Base-by-base conservation (phyloP, 2,888 invertebrate species). In the Nomada ferruginata region DNA sequence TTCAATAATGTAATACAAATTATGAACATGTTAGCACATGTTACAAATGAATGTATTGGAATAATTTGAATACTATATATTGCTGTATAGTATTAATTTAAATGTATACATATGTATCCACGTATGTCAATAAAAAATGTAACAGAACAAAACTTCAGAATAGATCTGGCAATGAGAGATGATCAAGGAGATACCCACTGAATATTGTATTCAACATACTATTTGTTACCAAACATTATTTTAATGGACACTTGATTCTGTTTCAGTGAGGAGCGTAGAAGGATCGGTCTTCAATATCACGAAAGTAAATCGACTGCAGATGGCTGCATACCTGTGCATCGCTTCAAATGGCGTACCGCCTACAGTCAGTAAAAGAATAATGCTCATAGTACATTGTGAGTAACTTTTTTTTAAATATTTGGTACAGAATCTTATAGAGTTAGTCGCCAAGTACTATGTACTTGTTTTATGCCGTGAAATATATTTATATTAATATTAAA, bases 331-430 rank as follows among this genome's bases (percentile, higher is more conserved):
- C 93, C 94, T 97, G 72, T 97, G 97, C 94, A 97, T 97, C 88
- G 97, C 97, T 2, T 96, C 96, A 87, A 97, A 97, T 93, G 97
- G 97, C 55, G 96, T 97, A 50, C 98, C 98, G 15, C 98, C 98
- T 0, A 97, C 97, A 50, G 97, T 98, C 87, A 97, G 97, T 95
- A 98, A 98, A 94, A 94, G 98, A 91, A 97, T 98, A 90, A 97
- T 97, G 94, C 95, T 98, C 70, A 97, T 97, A 91, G 97, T 97
- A 85, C 97, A 97, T 94, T 97, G 97, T 97, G 95, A 96, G 97
- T 96, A 94, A 18, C 29, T 18, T 7, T 23, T 18, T 20, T 47
- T 15, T 18, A 66, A 9, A 55, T 4, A 36, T 29, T 15, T 18
- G 15, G 1, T 63, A 53, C 13, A 23, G 4, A 11, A 52, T 13